Evolutionary conservation across 2,113 vertebrate genomes (phyloP).

Genomic region (Cryptomyrus ogoouensis): DNA sequence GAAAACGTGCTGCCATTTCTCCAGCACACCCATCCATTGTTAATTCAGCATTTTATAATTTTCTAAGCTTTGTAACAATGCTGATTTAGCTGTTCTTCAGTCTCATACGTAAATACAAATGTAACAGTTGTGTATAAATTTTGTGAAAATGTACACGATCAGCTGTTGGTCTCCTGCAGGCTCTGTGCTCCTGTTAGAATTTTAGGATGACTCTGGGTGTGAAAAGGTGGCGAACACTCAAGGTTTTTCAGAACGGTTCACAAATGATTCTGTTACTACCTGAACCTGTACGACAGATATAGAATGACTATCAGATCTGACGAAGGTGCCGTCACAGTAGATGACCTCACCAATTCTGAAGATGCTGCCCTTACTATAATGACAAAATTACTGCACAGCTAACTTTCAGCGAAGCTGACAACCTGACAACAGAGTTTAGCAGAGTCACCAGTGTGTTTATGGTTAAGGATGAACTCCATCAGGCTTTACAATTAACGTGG

Average conservation of each 20-base stretch:
- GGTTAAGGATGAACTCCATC: not conserved
- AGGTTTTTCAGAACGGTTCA: not conserved
- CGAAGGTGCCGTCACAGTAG: not conserved
- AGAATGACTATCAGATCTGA: not conserved
- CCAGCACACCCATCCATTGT: not conserved
- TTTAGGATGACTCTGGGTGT: not conserved
- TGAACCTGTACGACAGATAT: not conserved
- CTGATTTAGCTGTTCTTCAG: not conserved
- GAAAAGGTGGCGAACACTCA: not conserved
- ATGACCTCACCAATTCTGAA: not conserved
- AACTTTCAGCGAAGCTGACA: not conserved
- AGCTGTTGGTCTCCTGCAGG: not conserved
- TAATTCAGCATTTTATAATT: not conserved
- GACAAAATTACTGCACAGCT: not conserved
- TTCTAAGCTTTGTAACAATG: not conserved
- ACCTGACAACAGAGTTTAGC: not conserved
- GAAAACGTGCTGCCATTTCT: not conserved
- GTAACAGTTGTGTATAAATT: not conserved
- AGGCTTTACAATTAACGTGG: not conserved
- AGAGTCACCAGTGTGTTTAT: not conserved
- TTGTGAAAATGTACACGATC: not conserved
- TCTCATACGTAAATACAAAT: not conserved
- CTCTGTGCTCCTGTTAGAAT: not conserved
- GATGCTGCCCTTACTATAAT: not conserved
- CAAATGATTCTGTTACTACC: not conserved